These are phyloP conservation scores for Ardeotis arabs DNA, from an alignment of 2,113 vertebrate species.

Conservation along the genomic window DNA sequence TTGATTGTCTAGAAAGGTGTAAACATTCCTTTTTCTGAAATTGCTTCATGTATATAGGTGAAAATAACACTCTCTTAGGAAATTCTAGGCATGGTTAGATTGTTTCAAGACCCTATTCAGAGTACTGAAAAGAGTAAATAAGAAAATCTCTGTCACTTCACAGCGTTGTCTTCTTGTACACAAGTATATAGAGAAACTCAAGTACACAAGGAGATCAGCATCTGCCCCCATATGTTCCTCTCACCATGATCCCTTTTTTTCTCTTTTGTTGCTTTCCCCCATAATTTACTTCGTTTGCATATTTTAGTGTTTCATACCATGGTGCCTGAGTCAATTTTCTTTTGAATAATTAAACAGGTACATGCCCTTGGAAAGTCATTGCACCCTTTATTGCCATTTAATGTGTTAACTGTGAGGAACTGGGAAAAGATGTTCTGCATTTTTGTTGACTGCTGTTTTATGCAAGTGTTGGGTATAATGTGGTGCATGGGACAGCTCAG, in stretches of 20 bases:
- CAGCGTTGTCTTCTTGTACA: neutral
- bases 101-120: constrained; percentile 17
- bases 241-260: neutral
- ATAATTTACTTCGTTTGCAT: constrained; percentile 68
- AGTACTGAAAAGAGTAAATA: constrained; percentile 25
- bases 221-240: neutral
- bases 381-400: constrained; percentile 61
- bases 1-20: constrained; percentile 45
- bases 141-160: constrained; percentile 15
- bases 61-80: constrained; percentile 41
- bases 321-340: constrained; percentile 67
- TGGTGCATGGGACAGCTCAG: neutral
- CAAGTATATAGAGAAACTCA: neutral
- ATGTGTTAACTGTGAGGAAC: constrained; percentile 47
- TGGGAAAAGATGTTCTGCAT: constrained; percentile 13
- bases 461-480: neutral
- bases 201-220: neutral
- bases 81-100: constrained; percentile 32
- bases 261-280: constrained; percentile 51
- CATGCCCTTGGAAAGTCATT: constrained; percentile 71
- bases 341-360: constrained; percentile 72
- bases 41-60: constrained; percentile 19
- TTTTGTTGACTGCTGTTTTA: constrained; percentile 6
- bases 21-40: constrained; percentile 45
- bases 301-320: constrained; percentile 64